Evolutionary conservation across 2,113 vertebrate species (phyloP).

Genomic region (Peucedramus taeniatus): DNA sequence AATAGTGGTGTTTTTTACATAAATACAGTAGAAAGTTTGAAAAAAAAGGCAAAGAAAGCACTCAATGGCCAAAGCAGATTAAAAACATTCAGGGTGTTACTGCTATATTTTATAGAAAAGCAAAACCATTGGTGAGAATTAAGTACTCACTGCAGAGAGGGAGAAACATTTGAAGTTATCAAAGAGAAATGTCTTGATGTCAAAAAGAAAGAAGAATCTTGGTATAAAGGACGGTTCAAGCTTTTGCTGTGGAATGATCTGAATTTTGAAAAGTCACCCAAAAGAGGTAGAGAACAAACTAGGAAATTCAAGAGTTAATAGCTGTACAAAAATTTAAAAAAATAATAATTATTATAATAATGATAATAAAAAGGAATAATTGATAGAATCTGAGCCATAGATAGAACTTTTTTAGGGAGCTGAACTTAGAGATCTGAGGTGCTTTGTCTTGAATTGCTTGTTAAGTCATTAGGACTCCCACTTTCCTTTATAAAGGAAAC

Average conservation of each 20-base stretch:
- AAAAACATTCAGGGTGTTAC: slow-evolving; percentile 13
- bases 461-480: not conserved
- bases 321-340: not conserved
- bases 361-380: not conserved
- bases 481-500: not conserved
- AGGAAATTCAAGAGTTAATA: slow-evolving; percentile 30
- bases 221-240: slow-evolving; percentile 3
- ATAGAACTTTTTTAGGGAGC: slow-evolving; percentile 9
- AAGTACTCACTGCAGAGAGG: slow-evolving; percentile 16
- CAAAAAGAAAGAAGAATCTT: slow-evolving; percentile 40
- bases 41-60: not conserved
- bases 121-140: slow-evolving; percentile 42
- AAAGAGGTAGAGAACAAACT: slow-evolving; percentile 35
- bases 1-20: slow-evolving; percentile 28
- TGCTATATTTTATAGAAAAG: slow-evolving; percentile 34
- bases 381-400: slow-evolving; percentile 13
- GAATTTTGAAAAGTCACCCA: slow-evolving; percentile 59
- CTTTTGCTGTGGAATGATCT: slow-evolving; percentile 47
- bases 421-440: not conserved
- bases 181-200: slow-evolving; percentile 51
- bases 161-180: slow-evolving; percentile 59
- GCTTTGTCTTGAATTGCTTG: not conserved
- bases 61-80: slow-evolving; percentile 27
- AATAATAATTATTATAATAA: not conserved
- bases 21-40: not conserved